Base-by-base conservation (phyloP, 2,113 vertebrate genomes). In the Spheniscus mendiculus region DNA sequence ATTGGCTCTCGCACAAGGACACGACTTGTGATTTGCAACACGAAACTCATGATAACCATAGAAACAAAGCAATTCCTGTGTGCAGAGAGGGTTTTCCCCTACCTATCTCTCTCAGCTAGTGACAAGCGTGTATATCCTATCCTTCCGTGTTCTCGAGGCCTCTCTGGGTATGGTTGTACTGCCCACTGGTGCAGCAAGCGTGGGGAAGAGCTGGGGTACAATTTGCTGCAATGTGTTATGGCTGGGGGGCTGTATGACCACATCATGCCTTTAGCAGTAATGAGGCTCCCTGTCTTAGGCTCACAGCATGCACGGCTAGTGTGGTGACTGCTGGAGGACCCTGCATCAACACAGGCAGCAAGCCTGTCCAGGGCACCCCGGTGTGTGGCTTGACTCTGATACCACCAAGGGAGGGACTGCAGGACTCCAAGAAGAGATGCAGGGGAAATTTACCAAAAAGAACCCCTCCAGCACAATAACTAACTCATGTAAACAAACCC, bases 231-330 rank as follows among this genome's bases (percentile, higher is more conserved):
- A 9, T 7, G 30, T 10, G 26, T 10, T 66, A 14, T 3, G 19
- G 59, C 22, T 49, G 15, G 44, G 53, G 53, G 53, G 13, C 52
- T 61, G 30, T 23, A 16, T 11, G 52, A 36, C 6, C 27, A 26
- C 42, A 16, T 8, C 32, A 11, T 8, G 12, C 34, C 44, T 40
- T n/a, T 19, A n/a, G 25, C 49, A 65, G 49, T 6, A 17, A 30
- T 6, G 34, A 76, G 25, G 50, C 20, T 30, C 15, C 52, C 40
- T 36, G 42, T 19, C 42, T 14, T 27, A 5, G 34, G 36, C 49
- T 63, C 34, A 26, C 25, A 16, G 50, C 1, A 1, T 36, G 29
- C 49, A 16, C 0, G 3, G 23, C 44, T 29, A 7, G 32, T 3
- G 29, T 3, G 8, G 56, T n/a, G 49, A 8, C n/a, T 63, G 56